phyloP scores from a whole-genome alignment of 2,113 vertebrate species.

The Tichodroma muraria region DNA sequence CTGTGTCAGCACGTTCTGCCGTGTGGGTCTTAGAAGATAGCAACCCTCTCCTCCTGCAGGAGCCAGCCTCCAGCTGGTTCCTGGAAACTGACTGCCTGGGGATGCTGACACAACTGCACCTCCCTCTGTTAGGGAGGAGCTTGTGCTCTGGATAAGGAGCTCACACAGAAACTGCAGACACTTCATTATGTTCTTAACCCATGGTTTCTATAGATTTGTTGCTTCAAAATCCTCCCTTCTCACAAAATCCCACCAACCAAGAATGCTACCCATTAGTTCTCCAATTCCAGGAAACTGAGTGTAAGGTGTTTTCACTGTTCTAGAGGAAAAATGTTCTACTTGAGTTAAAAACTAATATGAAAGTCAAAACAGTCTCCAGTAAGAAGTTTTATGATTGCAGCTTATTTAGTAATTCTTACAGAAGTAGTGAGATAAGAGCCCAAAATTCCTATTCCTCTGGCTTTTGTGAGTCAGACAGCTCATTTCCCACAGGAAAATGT shows the following conservation, averaged over 20 bases:
- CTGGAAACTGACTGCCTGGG: rapidly evolving
- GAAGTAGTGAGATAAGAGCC: neutral
- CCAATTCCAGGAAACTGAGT: neutral
- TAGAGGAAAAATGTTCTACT: neutral
- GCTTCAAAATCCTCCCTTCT: neutral
- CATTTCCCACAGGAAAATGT: neutral
- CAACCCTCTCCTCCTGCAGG: neutral
- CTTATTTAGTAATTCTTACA: conserved; percentile 26
- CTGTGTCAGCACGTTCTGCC: neutral
- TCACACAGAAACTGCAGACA: neutral
- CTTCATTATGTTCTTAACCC: neutral
- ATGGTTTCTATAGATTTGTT: neutral
- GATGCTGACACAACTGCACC: neutral
- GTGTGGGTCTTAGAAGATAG: rapidly evolving
- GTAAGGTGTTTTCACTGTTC: neutral
- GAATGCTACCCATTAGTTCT: neutral
- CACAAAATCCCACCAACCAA: neutral
- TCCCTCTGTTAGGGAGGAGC: neutral
- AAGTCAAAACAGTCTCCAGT: conserved; percentile 13
- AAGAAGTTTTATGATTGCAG: neutral
- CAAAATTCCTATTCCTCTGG: neutral
- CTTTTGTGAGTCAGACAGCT: neutral
- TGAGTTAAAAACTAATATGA: neutral
- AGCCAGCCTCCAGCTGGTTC: neutral
- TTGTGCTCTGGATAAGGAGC: neutral